These are phyloP conservation scores for Plebejus anna DNA, from an alignment of 2,888 invertebrate genomes.

Conservation along the genomic window DNA sequence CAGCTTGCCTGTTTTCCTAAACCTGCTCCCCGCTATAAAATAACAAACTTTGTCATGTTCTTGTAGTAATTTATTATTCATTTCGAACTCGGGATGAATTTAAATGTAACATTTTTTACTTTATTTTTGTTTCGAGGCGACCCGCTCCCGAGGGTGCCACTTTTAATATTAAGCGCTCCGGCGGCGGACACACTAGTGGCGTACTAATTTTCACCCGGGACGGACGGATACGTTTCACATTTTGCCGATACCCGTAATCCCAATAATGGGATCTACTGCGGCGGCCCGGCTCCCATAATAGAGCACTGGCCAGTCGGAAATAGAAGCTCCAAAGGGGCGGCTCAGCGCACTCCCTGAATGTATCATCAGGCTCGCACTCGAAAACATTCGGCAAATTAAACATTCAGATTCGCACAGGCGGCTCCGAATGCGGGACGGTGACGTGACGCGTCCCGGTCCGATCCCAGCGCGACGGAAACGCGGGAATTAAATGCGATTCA, in stretches of 20 bases:
- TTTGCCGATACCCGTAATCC: neutral
- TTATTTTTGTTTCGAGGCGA: neutral
- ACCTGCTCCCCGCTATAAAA: neutral
- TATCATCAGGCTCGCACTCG: neutral
- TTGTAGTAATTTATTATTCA: constrained; percentile 15
- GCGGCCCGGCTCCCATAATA: neutral
- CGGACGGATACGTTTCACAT: neutral
- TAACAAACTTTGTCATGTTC: constrained; percentile 10
- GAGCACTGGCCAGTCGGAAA: neutral
- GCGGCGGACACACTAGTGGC: neutral
- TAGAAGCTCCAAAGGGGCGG: constrained; percentile 3
- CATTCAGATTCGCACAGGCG: neutral
- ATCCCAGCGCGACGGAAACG: neutral
- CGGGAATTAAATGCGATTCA: neutral
- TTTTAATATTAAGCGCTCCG: neutral
- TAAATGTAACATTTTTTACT: constrained; percentile 15
- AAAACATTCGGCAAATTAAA: constrained; percentile 16
- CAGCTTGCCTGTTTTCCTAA: neutral
- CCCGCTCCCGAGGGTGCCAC: neutral
- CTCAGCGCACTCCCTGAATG: constrained; percentile 14
- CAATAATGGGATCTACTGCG: neutral
- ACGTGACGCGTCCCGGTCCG: neutral
- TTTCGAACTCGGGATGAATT: constrained; percentile 5
- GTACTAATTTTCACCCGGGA: neutral
- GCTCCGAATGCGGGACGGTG: neutral